Conservation (phyloP, 2,888 invertebrate species). For the Muschampia plurimacula region DNA sequence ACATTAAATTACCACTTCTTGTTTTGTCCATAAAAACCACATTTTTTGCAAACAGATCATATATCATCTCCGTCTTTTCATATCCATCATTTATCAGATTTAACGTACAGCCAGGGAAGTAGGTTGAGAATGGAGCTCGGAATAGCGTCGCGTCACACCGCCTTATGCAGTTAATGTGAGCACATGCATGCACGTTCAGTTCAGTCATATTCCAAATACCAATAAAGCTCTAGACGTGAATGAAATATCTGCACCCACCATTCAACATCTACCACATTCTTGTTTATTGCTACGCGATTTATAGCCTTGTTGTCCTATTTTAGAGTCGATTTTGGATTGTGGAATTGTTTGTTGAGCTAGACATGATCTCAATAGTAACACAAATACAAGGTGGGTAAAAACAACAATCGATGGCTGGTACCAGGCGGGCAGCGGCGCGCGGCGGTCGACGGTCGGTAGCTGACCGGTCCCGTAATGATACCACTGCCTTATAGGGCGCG, state of each 20-base stretch:
- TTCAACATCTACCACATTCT: conserved; percentile 57
- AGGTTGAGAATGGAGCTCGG: conserved; percentile 29
- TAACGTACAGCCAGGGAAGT: conserved; percentile 24
- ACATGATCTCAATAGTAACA: conserved; percentile 71
- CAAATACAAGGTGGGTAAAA: conserved; percentile 77
- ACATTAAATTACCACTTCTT: background rate
- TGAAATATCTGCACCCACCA: conserved; percentile 71
- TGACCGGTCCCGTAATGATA: conserved; percentile 79
- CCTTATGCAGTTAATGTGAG: conserved; percentile 37
- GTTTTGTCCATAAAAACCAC: background rate
- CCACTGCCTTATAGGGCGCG: conserved; percentile 80
- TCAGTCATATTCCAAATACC: conserved; percentile 71
- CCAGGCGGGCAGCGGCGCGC: conserved; percentile 70
- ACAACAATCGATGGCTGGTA: conserved; percentile 61
- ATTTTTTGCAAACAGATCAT: background rate
- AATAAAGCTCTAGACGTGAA: conserved; percentile 70
- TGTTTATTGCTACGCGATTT: conserved; percentile 11
- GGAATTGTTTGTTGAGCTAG: conserved; percentile 43
- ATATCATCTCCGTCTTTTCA: background rate
- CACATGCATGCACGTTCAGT: conserved; percentile 44
- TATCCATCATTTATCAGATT: conserved; percentile 9
- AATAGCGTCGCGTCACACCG: conserved; percentile 33
- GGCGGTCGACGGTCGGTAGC: conserved; percentile 63
- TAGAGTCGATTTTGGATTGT: conserved; percentile 38
- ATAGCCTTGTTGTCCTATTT: background rate